Evolutionary conservation across 2,797 vertebrate species (phyloP).

Genomic region (Rachycentron canadum): DNA sequence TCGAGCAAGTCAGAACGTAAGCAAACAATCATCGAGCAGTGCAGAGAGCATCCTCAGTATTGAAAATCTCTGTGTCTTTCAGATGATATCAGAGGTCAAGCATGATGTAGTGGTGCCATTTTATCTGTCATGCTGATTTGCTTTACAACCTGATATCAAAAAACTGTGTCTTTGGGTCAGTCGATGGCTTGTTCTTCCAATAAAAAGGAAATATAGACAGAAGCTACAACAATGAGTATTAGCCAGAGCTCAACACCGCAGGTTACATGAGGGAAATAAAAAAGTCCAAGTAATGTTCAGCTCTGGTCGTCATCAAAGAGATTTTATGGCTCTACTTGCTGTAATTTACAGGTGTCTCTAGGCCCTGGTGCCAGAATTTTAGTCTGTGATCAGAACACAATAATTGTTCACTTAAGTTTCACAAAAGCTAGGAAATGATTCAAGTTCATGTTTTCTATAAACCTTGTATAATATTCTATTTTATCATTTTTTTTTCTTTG

Average conservation of each 20-base stretch:
- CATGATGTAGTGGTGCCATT: constrained; percentile 16
- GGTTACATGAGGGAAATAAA: constrained; percentile 25
- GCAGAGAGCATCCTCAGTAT: background rate
- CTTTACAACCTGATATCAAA: constrained; percentile 26
- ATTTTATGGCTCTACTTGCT: constrained; percentile 18
- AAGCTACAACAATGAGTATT: constrained; percentile 22
- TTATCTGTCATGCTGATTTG: constrained; percentile 9
- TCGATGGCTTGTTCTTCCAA: constrained; percentile 2
- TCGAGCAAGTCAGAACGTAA: constrained; percentile 91
- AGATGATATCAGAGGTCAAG: constrained; percentile 14
- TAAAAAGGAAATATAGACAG: constrained; percentile 44
- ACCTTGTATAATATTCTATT: background rate
- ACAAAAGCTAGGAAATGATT: background rate
- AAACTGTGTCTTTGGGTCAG: constrained; percentile 14
- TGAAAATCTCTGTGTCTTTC: background rate
- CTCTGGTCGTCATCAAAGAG: constrained; percentile 1
- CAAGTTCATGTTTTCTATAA: constrained; percentile 19
- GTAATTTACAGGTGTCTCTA: constrained; percentile 20
- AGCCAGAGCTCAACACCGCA: constrained; percentile 7
- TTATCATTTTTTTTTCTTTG: background rate
- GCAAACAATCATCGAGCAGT: constrained; percentile 20
- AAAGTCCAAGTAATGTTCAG: constrained; percentile 6
- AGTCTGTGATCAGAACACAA: constrained; percentile 11
- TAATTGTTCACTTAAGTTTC: constrained; percentile 1
- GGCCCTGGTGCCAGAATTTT: constrained; percentile 1